Conservation (phyloP, 2,113 vertebrate species). For the Ammodramus savannarum region DNA sequence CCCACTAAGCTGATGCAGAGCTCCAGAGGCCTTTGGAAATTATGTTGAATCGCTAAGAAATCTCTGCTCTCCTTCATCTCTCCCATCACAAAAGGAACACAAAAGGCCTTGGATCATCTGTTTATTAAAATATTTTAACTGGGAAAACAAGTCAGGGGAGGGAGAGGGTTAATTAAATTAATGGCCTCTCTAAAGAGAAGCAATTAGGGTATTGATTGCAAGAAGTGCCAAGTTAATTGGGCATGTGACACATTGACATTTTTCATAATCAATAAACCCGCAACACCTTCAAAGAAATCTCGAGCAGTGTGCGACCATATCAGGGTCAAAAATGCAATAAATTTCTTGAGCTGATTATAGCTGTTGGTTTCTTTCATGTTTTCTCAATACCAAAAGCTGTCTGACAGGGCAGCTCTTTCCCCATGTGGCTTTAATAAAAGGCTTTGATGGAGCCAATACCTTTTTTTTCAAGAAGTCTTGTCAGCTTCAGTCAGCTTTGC, state of each 20-base stretch:
- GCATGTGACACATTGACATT: constrained; percentile 68
- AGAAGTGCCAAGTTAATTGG: constrained; percentile 64
- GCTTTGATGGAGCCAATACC: constrained; percentile 55
- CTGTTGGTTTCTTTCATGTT: constrained; percentile 64
- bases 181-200: constrained; percentile 56
- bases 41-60: not conserved
- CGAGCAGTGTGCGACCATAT: not conserved
- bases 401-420: constrained; percentile 40
- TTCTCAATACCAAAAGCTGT: constrained; percentile 37
- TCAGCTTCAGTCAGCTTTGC: constrained; percentile 12
- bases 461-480: constrained; percentile 20
- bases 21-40: not conserved
- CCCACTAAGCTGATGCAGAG: not conserved
- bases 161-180: constrained; percentile 66
- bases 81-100: not conserved
- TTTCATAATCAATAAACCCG: constrained; percentile 58
- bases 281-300: constrained; percentile 61
- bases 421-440: constrained; percentile 50
- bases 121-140: constrained; percentile 38
- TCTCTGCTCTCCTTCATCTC: not conserved
- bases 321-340: constrained; percentile 57
- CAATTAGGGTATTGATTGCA: constrained; percentile 68
- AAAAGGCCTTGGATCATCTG: not conserved
- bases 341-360: constrained; percentile 59
- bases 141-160: not conserved